Base-by-base conservation (phyloP, 2,113 vertebrate species). In the Leptobrachium ailaonicum region DNA sequence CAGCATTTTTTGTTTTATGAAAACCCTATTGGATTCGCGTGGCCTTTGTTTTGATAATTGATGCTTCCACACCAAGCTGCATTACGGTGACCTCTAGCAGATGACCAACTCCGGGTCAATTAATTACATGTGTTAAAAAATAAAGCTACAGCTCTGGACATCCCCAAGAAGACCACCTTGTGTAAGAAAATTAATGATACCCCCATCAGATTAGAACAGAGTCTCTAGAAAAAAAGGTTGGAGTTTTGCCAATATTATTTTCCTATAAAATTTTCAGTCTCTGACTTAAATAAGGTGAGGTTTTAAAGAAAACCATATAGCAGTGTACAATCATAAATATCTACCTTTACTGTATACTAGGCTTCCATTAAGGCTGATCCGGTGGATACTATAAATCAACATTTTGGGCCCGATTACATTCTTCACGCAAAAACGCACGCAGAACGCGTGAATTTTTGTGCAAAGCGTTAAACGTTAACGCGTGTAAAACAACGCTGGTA, bases 1-100 rank as follows among this genome's bases (percentile, higher is more conserved):
- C 44, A 47, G 62, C 32, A 32, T 80, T 74, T 75, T 68, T 58
- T 0, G 66, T n/a, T 1, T 13, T 14, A 60, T 63, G 47, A 78
- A 79, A 42, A 41, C 62, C 62, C 63, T 71, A 70, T 50, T 70
- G 82, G 81, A 79, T 80, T 76, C 73, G 44, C 47, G 9, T 2
- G 43, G 12, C 13, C n/a, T 47, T 71, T 71, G 68, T 71, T 71
- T 71, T 71, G 42, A 71, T 71, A 70, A 68, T 68, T 47, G 10
- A 78, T 60, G 32, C 71, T 71, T 68, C 62, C 60, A 40, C n/a
- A 45, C 42, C 66, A 43, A 47, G 68, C n/a, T 20, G 43, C 50
- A 50, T 71, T 50, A 6, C 12, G 47, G 43, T 71, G 68, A 71
- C 68, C 68, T 71, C 68, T 50, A 71, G 44, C 43, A 45, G 68